A percentile compares a stretch with the other conserved stretches of the same genome.
Conservation (phyloP, 2,888 invertebrate genomes). For the Nezara viridula region DNA sequence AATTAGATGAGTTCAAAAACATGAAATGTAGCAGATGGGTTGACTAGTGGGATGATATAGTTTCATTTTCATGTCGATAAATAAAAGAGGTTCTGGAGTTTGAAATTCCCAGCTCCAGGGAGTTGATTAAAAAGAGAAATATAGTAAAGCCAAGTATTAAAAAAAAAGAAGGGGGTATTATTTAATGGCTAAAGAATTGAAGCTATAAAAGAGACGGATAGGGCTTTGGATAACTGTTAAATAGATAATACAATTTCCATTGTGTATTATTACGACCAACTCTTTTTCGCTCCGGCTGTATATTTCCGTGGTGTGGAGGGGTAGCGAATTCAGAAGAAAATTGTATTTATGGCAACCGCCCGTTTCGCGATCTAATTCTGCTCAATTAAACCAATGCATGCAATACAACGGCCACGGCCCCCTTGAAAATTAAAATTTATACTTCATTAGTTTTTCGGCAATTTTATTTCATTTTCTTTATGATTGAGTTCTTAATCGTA, state of each 20-base stretch:
- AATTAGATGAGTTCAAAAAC: too few relatives aligned
- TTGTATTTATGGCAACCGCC: conserved; percentile 48
- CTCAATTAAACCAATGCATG: conserved; percentile 31
- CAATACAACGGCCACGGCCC: neutral
- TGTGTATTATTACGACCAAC: neutral
- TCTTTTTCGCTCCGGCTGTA: neutral
- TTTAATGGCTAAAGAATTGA: conserved; percentile 10
- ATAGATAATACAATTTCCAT: conserved; percentile 39
- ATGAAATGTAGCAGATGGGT: too few relatives aligned
- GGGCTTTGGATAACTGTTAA: conserved; percentile 12
- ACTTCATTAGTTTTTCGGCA: conserved; percentile 34
- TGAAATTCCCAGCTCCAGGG: neutral
- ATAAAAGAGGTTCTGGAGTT: neutral
- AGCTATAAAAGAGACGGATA: neutral
- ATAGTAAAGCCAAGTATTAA: neutral
- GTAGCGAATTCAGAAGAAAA: conserved; percentile 42
- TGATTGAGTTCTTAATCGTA: neutral
- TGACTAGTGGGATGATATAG: too few relatives aligned
- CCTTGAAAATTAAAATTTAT: conserved; percentile 46
- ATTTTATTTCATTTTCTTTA: neutral
- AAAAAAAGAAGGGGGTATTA: neutral
- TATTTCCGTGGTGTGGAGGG: neutral
- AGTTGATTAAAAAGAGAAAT: conserved; percentile 17
- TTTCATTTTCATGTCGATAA: neutral
- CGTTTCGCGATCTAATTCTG: conserved; percentile 31